Percentiles rank a stretch among this genome's conserved stretches.
These are phyloP conservation scores for Triplophysa bombifrons DNA, from an alignment of 2,797 vertebrate genomes.

Conservation along the genomic window DNA sequence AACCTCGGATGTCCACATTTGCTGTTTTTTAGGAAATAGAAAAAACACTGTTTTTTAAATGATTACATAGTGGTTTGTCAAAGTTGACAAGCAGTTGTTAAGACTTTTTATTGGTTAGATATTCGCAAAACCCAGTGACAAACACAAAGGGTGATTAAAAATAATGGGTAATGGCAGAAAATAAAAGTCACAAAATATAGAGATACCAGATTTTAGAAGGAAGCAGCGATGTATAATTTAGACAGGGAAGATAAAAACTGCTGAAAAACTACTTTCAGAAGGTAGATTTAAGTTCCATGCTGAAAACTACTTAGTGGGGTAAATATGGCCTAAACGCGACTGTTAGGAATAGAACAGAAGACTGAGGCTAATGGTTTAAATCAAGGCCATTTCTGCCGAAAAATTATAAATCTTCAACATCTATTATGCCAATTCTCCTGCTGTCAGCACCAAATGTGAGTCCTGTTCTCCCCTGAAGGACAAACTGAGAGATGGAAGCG, in stretches of 20 bases:
- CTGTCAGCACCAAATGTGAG: conserved; percentile 24
- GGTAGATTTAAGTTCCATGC: not conserved
- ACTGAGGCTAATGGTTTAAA: not conserved
- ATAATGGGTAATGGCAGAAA: too few species aligned
- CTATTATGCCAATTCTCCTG: conserved; percentile 27
- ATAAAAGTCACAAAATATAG: too few species aligned
- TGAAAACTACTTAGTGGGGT: not conserved
- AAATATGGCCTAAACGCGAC: not conserved
- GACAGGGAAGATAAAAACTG: not conserved
- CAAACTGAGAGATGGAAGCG: not conserved
- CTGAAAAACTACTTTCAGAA: not conserved
- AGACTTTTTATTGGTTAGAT: too few species aligned
- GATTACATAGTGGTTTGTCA: too few species aligned
- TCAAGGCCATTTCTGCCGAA: not conserved
- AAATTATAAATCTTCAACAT: conserved; percentile 39
- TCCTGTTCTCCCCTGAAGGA: conserved; percentile 20
- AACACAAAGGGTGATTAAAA: too few species aligned
- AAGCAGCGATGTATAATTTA: too few species aligned
- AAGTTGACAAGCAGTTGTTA: too few species aligned
- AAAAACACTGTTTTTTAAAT: too few species aligned
- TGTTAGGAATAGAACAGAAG: not conserved
- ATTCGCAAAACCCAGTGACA: too few species aligned
- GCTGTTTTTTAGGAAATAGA: too few species aligned
- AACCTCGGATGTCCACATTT: too few species aligned
- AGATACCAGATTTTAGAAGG: too few species aligned